Conservation (phyloP, 2,113 vertebrate species). For the Mustela lutreola region DNA sequence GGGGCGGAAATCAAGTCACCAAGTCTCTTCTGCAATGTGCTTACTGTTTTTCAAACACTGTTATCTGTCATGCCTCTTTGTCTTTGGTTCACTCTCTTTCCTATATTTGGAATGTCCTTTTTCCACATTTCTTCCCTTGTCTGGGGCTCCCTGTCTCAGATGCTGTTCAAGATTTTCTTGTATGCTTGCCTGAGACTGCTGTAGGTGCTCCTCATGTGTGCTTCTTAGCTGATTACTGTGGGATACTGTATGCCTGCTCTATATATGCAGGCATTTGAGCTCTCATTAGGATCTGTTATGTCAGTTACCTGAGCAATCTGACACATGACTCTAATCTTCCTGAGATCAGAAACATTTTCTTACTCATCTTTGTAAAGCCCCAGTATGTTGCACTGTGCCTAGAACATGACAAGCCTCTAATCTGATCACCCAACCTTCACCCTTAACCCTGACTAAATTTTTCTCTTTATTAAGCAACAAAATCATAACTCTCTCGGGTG, state of each 20-base stretch:
- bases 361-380: background rate
- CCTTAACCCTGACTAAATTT: background rate
- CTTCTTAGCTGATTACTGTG: background rate
- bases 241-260: background rate
- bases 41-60: background rate
- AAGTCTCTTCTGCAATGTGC: background rate
- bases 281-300: background rate
- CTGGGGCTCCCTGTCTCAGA: background rate
- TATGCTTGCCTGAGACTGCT: background rate
- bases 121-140: background rate
- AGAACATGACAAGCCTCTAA: background rate
- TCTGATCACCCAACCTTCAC: fast-evolving
- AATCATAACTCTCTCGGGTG: background rate
- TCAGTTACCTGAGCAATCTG: background rate
- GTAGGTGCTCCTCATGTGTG: background rate
- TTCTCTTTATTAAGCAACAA: background rate
- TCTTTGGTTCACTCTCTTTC: background rate
- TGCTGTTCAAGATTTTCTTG: background rate
- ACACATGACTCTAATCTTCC: background rate
- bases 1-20: background rate
- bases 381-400: background rate
- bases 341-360: background rate
- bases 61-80: background rate
- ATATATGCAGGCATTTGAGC: background rate
- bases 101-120: background rate